Conservation (phyloP, 2,888 invertebrate species). For the Drosophila paramelanica region DNA sequence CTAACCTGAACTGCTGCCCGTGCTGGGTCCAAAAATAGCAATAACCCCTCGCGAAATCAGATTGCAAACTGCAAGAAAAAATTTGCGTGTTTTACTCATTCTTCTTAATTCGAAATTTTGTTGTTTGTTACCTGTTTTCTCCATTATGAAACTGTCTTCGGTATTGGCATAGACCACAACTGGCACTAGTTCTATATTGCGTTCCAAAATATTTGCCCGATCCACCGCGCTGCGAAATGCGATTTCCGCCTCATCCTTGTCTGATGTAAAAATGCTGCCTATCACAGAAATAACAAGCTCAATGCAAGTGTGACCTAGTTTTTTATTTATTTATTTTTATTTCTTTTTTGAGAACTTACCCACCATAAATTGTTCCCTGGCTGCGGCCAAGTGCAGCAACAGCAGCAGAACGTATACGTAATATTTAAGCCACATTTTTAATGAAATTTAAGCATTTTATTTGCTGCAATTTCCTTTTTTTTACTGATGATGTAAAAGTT, state of each 20-base stretch:
- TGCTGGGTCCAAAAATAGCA: constrained; percentile 89
- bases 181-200: constrained; percentile 81
- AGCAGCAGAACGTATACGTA: constrained; percentile 7
- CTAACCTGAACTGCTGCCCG: constrained; percentile 81
- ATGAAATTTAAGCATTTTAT: background rate
- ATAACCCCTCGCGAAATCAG: constrained; percentile 88
- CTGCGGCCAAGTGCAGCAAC: constrained; percentile 30
- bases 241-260: constrained; percentile 86
- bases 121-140: constrained; percentile 79
- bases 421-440: constrained; percentile 20
- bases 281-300: constrained; percentile 15
- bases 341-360: constrained; percentile 53
- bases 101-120: background rate
- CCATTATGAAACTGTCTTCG: constrained; percentile 83
- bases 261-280: constrained; percentile 86
- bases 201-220: constrained; percentile 85
- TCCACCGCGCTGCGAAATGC: constrained; percentile 87
- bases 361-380: constrained; percentile 67
- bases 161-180: constrained; percentile 78
- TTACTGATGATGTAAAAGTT: constrained; percentile 72
- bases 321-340: constrained; percentile 2
- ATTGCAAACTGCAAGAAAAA: constrained; percentile 87
- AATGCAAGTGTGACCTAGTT: constrained; percentile 61
- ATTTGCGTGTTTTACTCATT: background rate
- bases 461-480: constrained; percentile 5